These are phyloP conservation scores for Neoitamus cyanurus DNA, from an alignment of 2,888 invertebrate species.

Conservation along the genomic window DNA sequence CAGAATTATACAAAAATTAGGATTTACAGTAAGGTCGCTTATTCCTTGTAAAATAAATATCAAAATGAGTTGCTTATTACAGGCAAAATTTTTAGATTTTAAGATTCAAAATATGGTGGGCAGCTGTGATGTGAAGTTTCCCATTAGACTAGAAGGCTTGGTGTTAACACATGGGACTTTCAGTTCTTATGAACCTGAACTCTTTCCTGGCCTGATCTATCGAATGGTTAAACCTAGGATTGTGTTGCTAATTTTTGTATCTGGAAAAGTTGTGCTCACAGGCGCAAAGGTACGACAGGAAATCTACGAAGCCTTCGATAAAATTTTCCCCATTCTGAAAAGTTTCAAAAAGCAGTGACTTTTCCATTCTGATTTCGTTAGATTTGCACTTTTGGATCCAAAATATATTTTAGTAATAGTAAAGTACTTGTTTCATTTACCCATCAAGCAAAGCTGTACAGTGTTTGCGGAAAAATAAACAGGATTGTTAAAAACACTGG, in stretches of 20 bases:
- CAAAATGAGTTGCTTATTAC: conserved; percentile 55
- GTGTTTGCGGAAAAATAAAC: no score
- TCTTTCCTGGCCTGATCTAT: conserved; percentile 98
- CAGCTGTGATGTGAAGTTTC: conserved; percentile 83
- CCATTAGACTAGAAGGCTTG: conserved; percentile 79
- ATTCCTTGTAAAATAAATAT: neutral
- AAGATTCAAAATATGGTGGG: conserved; percentile 86
- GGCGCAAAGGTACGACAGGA: conserved; percentile 93
- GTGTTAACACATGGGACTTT: conserved; percentile 81
- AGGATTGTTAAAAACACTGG: no score
- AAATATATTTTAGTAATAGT: neutral
- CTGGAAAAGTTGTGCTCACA: conserved; percentile 98
- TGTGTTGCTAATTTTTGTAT: conserved; percentile 97
- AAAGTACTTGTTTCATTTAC: neutral
- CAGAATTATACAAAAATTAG: conserved; percentile 84
- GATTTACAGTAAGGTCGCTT: conserved; percentile 73
- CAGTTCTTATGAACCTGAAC: conserved; percentile 94
- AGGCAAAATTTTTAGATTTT: conserved; percentile 85
- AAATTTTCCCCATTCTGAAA: conserved; percentile 95
- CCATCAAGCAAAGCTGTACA: neutral
- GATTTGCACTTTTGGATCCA: neutral
- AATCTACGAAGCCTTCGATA: conserved; percentile 94
- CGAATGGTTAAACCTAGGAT: conserved; percentile 98
- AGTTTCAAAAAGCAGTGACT: conserved; percentile 89
- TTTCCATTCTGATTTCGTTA: neutral